Evolutionary conservation across 2,888 invertebrate genomes (phyloP).

Genomic region (Chrysomela aeneicollis): DNA sequence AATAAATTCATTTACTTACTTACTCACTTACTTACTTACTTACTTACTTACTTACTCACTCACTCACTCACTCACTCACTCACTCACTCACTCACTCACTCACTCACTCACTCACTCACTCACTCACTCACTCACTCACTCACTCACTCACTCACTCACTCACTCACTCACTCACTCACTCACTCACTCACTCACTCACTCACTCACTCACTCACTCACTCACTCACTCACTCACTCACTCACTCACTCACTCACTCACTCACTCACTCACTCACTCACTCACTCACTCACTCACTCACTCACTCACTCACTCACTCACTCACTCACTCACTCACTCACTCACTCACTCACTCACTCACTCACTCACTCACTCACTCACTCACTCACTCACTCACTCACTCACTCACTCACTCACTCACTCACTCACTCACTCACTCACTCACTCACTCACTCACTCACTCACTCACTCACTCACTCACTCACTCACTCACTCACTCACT

Average conservation of each 20-base stretch:
- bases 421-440: too few species aligned
- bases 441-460: too few species aligned
- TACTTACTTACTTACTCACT: too few species aligned
- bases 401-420: too few species aligned
- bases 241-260: slow-evolving; percentile 22
- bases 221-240: slow-evolving; percentile 17
- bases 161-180: slow-evolving; percentile 19
- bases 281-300: slow-evolving; percentile 21
- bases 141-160: slow-evolving; percentile 18
- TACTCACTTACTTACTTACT: too few species aligned
- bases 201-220: slow-evolving; percentile 22
- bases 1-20: too few species aligned
- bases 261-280: slow-evolving; percentile 21
- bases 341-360: too few species aligned
- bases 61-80: slow-evolving; percentile 16
- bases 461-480: too few species aligned
- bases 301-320: slow-evolving; percentile 10
- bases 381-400: too few species aligned
- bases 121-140: slow-evolving; percentile 14
- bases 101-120: slow-evolving; percentile 13
- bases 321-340: too few species aligned
- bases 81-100: slow-evolving; percentile 8
- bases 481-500: too few species aligned
- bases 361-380: too few species aligned
- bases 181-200: slow-evolving; percentile 19